These are phyloP conservation scores for Palaemon carinicauda DNA, from an alignment of 1,140 invertebrate species.

Conservation along the genomic window DNA sequence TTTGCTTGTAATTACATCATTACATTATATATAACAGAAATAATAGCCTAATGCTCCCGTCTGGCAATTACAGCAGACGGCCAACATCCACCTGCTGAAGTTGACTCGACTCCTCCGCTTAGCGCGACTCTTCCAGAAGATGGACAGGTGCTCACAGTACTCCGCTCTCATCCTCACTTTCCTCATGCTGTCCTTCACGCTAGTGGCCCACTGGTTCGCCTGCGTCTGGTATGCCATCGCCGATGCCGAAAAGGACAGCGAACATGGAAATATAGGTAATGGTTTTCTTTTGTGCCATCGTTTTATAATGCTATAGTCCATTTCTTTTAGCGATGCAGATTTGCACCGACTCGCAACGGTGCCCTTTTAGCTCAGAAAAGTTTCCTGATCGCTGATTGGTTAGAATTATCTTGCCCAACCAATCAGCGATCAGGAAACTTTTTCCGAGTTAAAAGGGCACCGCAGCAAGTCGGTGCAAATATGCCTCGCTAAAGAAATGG, in stretches of 20 bases:
- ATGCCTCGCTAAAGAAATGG: too few relatives aligned
- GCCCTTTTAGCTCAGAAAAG: too few relatives aligned
- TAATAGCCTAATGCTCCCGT: background rate
- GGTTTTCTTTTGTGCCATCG: too few relatives aligned
- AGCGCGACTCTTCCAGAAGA: constrained; percentile 93
- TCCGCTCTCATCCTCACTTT: constrained; percentile 95
- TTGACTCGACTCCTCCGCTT: constrained; percentile 90
- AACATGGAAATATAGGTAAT: background rate
- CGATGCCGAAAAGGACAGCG: constrained; percentile 76
- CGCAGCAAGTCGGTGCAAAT: too few relatives aligned
- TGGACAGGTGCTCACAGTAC: constrained; percentile 97
- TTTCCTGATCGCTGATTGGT: too few relatives aligned
- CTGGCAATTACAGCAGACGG: constrained; percentile 67
- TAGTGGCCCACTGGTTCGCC: constrained; percentile 99
- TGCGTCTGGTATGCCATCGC: constrained; percentile 99
- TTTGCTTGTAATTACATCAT: too few relatives aligned
- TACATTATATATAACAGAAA: background rate
- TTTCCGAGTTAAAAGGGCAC: too few relatives aligned
- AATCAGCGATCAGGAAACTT: too few relatives aligned
- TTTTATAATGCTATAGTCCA: too few relatives aligned
- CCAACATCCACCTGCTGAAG: constrained; percentile 93
- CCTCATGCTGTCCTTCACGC: constrained; percentile 90
- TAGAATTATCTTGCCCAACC: too few relatives aligned
- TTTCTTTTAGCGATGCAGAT: too few relatives aligned
- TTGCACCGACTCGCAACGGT: too few relatives aligned